Conservation (phyloP, 2,113 vertebrate species). For the Lethenteron camtschaticum region DNA sequence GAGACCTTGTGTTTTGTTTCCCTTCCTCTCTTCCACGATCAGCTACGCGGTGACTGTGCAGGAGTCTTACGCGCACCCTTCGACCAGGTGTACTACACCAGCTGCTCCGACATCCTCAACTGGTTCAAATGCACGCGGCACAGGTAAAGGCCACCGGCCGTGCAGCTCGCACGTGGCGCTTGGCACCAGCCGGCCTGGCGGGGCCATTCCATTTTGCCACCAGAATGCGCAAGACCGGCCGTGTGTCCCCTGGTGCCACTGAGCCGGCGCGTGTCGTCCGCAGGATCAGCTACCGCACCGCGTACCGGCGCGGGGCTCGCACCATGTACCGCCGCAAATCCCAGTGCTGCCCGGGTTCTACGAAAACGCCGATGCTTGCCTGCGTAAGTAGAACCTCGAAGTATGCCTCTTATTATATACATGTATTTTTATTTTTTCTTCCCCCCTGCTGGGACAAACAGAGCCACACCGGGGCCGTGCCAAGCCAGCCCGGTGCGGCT, state of each 20-base stretch:
- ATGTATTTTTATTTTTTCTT: no score
- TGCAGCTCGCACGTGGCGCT: no score
- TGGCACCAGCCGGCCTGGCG: no score
- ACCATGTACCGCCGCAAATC: constrained; percentile 87
- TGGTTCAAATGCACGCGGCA: constrained; percentile 96
- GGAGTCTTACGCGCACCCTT: constrained; percentile 78
- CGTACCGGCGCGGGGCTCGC: constrained; percentile 73
- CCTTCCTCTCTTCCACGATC: background rate
- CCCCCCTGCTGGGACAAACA: no score
- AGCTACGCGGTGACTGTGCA: constrained; percentile 85
- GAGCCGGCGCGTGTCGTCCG: background rate
- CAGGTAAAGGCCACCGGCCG: constrained; percentile 27
- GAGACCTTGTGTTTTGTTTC: constrained; percentile 12
- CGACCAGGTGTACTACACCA: constrained; percentile 89
- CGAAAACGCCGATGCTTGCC: constrained; percentile 57
- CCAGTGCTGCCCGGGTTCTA: constrained; percentile 84
- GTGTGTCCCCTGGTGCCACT: no score
- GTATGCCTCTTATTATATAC: background rate
- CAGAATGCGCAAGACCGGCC: no score
- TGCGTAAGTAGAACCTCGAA: constrained; percentile 40
- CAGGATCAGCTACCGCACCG: constrained; percentile 73
- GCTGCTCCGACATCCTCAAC: constrained; percentile 81
- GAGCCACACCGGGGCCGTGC: no score
- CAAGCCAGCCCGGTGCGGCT: no score
- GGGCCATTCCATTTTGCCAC: no score